Evolutionary conservation across 37 sponge, comb jelly and placozoan species (phyloP), one percentile per base, ranked within the genome.

Genomic region (Eunapius fragilis): DNA sequence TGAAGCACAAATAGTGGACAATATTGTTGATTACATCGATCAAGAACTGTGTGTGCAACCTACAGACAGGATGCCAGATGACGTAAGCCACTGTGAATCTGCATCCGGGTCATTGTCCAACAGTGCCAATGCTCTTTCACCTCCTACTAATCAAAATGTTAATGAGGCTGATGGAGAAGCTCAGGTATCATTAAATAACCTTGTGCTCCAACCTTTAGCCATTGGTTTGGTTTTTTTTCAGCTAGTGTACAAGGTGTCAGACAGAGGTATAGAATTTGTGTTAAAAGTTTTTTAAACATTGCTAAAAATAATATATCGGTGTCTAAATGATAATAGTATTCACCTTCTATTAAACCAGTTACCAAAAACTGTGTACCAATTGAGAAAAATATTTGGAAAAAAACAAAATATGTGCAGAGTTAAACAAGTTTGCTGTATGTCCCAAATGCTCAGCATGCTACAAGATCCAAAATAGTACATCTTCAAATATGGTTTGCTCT

Each of bases 351-450:
- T 9, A 41, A 41, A 41, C 41, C 41, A 41, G 6, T 41, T 6
- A 41, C 41, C 41, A 41, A 41, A 41, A 41, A 41, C 41, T 41
- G 41, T 41, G 3, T 41, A 41, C 41, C 41, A 41, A 6, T 41
- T 41, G 41, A 3, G 41, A 41, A 58, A 58, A 58, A 58, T 58
- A 58, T 58, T 58, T 58, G 77, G 19, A 45, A 72, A 37, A 25
- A 41, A 25, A 28, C 68, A 69, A 37, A n/a, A 47, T 32, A 3
- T 37, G 19, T 58, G 17, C 37, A 76, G n/a, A 50, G 34, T 82
- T 82, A 38, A 34, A 19, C 25, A 69, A 84, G 47, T 74, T 70
- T 79, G 76, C 74, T 75, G 84, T 83, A 13, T 89, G 90, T 74
- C 90, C 80, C 17, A 77, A 79, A 2, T 89, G 89, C 68, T 41